Percentiles rank a stretch among this genome's conserved stretches.
Evolutionary conservation across 2,888 invertebrate species (phyloP).

Genomic region (Trichogramma evanescens): DNA sequence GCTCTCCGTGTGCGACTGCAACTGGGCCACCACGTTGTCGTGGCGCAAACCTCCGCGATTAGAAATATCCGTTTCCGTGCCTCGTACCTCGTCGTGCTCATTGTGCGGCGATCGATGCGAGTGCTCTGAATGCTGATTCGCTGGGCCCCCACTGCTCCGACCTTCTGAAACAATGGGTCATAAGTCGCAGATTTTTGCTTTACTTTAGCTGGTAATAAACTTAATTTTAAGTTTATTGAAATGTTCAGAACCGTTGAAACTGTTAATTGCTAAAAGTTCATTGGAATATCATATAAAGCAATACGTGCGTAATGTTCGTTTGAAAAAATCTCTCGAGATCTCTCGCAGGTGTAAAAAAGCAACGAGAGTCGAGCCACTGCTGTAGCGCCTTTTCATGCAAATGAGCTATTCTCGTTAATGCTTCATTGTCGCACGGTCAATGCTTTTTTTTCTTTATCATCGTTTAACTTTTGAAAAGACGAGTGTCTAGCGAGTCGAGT

Average conservation of each 20-base stretch:
- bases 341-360: too few species aligned
- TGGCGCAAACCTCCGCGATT: slow-evolving; percentile 52
- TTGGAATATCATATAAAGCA: too few species aligned
- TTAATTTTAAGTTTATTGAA: too few species aligned
- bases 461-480: not conserved
- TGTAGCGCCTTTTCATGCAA: too few species aligned
- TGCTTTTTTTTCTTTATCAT: slow-evolving; percentile 7
- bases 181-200: slow-evolving; percentile 26
- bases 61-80: slow-evolving; percentile 51
- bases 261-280: too few species aligned
- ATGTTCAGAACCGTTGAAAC: too few species aligned
- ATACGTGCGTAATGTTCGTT: too few species aligned
- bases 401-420: not conserved
- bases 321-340: too few species aligned
- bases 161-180: slow-evolving; percentile 49
- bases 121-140: slow-evolving; percentile 50
- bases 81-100: slow-evolving; percentile 48
- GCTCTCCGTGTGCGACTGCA: slow-evolving; percentile 43
- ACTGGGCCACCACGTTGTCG: slow-evolving; percentile 49
- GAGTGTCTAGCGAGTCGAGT: too few species aligned
- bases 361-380: too few species aligned
- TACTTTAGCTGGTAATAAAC: too few species aligned
- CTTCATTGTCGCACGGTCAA: slow-evolving; percentile 16
- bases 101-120: slow-evolving; percentile 48
- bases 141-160: slow-evolving; percentile 52